Percentiles rank a stretch among this genome's conserved stretches.
phyloP scores from a whole-genome alignment of 1,140 invertebrate species.

The Liolophura sinensis region DNA sequence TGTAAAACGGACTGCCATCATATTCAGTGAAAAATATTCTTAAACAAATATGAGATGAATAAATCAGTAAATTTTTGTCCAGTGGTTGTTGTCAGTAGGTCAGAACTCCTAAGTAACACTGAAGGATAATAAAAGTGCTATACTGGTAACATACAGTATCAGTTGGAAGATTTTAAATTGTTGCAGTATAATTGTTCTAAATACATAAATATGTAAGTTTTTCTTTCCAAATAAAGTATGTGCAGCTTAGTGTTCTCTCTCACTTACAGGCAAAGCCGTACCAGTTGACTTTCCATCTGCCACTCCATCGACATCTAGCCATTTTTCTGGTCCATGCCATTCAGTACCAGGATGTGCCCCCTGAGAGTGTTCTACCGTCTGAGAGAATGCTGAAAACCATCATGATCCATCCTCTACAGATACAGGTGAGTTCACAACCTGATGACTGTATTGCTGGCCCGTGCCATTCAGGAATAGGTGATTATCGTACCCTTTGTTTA shows the following conservation, averaged over 20 bases:
- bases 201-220: no score
- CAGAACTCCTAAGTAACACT: no score
- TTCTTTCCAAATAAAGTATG: no score
- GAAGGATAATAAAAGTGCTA: no score
- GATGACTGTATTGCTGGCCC: background rate
- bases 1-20: no score
- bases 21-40: no score
- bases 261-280: slow-evolving; percentile 71
- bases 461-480: background rate
- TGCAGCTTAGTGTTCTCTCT: background rate
- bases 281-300: slow-evolving; percentile 93
- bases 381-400: slow-evolving; percentile 76
- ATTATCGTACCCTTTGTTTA: slow-evolving; percentile 78
- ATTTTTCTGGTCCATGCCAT: slow-evolving; percentile 90
- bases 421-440: slow-evolving; percentile 72
- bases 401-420: slow-evolving; percentile 86
- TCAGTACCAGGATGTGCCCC: slow-evolving; percentile 74
- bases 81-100: no score
- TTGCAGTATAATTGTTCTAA: no score
- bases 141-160: no score
- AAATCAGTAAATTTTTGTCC: no score
- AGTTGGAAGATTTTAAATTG: no score
- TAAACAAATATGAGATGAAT: no score
- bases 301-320: slow-evolving; percentile 91
- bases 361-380: slow-evolving; percentile 75